phyloP scores from a whole-genome alignment of 1,140 invertebrate species.

The Notospermus geniculatus region DNA sequence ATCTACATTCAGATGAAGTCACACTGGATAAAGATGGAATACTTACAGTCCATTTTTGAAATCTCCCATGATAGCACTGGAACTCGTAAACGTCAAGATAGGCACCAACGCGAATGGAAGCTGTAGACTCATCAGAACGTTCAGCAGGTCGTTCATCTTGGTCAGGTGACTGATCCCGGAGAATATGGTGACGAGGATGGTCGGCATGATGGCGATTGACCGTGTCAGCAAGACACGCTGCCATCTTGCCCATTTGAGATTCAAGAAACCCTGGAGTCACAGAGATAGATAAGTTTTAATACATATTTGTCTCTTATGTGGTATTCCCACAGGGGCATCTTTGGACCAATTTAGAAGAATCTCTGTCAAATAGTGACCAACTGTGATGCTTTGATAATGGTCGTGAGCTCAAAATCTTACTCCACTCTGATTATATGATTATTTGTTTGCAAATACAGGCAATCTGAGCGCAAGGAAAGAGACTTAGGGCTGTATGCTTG shows the following conservation, averaged over 20 bases:
- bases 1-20: background rate
- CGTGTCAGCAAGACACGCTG: constrained; percentile 83
- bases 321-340: no score
- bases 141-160: constrained; percentile 84
- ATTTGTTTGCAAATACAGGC: background rate
- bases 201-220: constrained; percentile 83
- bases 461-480: background rate
- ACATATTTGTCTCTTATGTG: no score
- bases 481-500: no score
- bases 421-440: background rate
- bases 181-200: constrained; percentile 76
- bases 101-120: constrained; percentile 71
- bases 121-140: constrained; percentile 85
- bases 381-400: no score
- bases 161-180: constrained; percentile 74
- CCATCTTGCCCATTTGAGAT: constrained; percentile 85
- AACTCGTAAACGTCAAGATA: constrained; percentile 83
- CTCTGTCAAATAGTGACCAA: no score
- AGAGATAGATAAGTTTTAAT: constrained; percentile 10
- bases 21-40: no score
- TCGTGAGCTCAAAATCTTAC: no score
- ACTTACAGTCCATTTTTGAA: constrained; percentile 52
- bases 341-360: no score
- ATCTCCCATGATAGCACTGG: constrained; percentile 69
- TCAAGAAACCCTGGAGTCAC: constrained; percentile 75